Percentiles rank a stretch among this genome's conserved stretches.
Evolutionary conservation across 2,113 vertebrate species (phyloP).

Genomic region (Mystacornis crossleyi): DNA sequence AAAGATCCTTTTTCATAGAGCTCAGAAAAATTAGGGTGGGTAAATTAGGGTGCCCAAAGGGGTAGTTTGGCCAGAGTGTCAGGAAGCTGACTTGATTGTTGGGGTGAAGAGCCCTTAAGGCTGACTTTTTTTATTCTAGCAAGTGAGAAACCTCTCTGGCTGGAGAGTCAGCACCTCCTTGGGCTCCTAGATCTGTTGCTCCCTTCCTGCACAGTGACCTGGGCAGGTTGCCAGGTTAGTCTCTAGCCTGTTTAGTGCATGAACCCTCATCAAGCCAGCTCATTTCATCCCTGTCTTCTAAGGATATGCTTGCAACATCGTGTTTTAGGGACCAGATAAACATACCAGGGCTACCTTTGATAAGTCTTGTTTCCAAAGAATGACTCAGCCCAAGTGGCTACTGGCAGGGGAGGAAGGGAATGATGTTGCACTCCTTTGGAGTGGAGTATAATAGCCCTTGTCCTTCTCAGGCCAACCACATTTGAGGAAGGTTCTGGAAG

Average conservation of each 20-base stretch:
- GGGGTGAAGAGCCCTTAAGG: not conserved
- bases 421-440: not conserved
- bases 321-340: not conserved
- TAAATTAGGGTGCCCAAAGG: not conserved
- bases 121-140: not conserved
- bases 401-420: not conserved
- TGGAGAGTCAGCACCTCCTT: not conserved
- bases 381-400: not conserved
- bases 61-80: accelerated
- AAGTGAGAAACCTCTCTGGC: not conserved
- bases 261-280: not conserved
- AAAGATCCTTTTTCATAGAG: not conserved
- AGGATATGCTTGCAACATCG: not conserved
- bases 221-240: not conserved
- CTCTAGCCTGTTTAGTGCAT: not conserved
- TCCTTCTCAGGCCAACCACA: not conserved
- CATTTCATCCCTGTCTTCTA: not conserved
- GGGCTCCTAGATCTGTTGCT: not conserved
- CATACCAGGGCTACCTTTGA: not conserved
- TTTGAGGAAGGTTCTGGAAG: not conserved
- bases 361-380: not conserved
- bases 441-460: not conserved
- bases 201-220: not conserved
- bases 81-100: not conserved
- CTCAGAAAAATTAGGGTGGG: not conserved